Base-by-base conservation (phyloP, 2,888 invertebrate species). In the Parochlus steinenii region DNA sequence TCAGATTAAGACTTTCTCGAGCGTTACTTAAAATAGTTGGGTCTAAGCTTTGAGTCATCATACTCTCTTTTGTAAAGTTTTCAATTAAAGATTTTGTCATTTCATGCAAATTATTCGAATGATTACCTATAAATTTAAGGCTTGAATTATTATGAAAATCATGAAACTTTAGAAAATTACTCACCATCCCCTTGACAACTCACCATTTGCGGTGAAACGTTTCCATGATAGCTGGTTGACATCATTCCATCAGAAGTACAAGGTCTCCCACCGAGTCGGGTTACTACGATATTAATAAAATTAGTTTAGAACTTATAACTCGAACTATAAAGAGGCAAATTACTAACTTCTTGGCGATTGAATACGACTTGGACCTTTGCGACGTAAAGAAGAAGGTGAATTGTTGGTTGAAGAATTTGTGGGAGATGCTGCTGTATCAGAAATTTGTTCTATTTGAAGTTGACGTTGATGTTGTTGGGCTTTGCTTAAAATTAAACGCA, bases 401-500 rank as follows among this genome's bases (percentile, higher is more conserved):
- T 57, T 59, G 43, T 51, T 56, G 7, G 50, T 51, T 10, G 58
- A 57, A 7, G 48, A 49, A 37, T 49, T 53, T 2, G 51, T 50
- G 15, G 36, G 30, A 8, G 36, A 24, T 5, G 30, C 25, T 6
- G 36, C 26, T 7, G 36, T 29, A 5, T 62, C 61, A n/a, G 18
- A 23, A n/a, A 22, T 25, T 4, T 24, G 17, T 11, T 16, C 10
- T 22, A 68, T 73, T 51, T 80, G 76, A 31, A 85, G 52, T 49
- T 85, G 83, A 42, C 81, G 76, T 50, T 87, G 87, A 54, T 89
- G 87, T 50, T 85, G 83, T 49, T 86, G 82, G 3, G 89, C 87
- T 67, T 89, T 87, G 55, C 79, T 83, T 8, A 89, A 63, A 46
- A 90, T 85, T 42, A 86, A 67, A 33, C 82, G 65, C 43, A 90